A percentile compares a stretch with the other conserved stretches of the same genome.
These are phyloP conservation scores for Gymnothorax reevesii DNA, from an alignment of 2,797 vertebrate genomes.

Conservation along the genomic window DNA sequence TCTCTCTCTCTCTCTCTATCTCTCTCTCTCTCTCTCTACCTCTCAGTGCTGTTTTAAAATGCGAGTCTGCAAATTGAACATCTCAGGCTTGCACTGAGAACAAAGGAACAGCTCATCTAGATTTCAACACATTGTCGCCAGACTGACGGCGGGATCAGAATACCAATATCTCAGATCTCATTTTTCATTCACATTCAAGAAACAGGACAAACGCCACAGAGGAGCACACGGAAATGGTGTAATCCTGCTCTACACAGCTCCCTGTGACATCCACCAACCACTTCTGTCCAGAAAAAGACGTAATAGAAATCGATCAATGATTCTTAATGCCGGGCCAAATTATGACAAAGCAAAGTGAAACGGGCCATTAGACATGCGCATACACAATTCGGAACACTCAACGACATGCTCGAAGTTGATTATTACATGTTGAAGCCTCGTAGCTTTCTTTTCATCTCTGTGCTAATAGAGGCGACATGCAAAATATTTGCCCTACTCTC, in stretches of 20 bases:
- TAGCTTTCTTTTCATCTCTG: neutral
- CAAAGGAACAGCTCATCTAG: conserved; percentile 9
- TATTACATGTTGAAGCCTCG: neutral
- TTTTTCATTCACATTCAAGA: neutral
- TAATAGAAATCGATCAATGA: neutral
- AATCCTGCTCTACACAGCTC: neutral
- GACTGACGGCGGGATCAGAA: conserved; percentile 4
- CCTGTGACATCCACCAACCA: neutral
- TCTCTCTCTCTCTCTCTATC: neutral
- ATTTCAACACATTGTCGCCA: conserved; percentile 16
- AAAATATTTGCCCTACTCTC: neutral
- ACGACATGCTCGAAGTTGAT: neutral
- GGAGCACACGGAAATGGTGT: neutral
- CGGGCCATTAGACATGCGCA: neutral
- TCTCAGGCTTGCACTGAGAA: neutral
- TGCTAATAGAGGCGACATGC: neutral
- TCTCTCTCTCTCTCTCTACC: neutral
- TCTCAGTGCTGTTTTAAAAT: conserved; percentile 22
- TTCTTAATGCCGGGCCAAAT: too few species aligned
- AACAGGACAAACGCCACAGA: neutral
- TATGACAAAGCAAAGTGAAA: neutral
- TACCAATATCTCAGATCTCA: conserved; percentile 18
- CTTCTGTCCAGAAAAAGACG: neutral
- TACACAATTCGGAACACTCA: neutral
- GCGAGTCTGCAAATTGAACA: conserved; percentile 15